Evolutionary conservation across 1,140 invertebrate species (phyloP).

Genomic region (Pinna nobilis): DNA sequence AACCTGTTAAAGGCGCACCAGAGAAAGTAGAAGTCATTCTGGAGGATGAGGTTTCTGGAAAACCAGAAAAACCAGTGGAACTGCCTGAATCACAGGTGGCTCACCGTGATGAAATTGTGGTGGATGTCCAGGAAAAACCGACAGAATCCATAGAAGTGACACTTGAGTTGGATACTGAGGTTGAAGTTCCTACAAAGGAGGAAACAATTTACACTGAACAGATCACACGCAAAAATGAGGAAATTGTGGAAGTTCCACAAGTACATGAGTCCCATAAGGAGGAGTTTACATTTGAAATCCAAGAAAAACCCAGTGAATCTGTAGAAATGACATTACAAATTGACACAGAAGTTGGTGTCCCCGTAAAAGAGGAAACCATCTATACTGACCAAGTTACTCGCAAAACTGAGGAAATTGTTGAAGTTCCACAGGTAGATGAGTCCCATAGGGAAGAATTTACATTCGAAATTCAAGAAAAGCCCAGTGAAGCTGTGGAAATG

Average conservation of each 20-base stretch:
- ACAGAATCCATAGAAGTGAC: conserved; percentile 35
- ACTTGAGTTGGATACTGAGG: conserved; percentile 10
- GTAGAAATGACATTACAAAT: conserved; percentile 36
- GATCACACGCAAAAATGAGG: conserved; percentile 15
- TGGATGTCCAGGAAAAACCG: conserved; percentile 29
- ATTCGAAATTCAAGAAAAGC: conserved; percentile 34
- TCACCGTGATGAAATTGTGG: not conserved
- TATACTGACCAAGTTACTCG: conserved; percentile 16
- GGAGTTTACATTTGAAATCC: conserved; percentile 47
- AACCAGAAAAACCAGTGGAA: not conserved
- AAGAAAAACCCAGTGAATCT: conserved; percentile 24
- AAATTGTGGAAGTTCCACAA: conserved; percentile 35
- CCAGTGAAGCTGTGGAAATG: conserved; percentile 43
- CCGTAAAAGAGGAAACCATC: conserved; percentile 15
- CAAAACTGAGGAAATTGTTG: conserved; percentile 34
- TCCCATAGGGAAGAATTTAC: conserved; percentile 14
- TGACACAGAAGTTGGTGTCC: not conserved
- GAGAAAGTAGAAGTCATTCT: conserved; percentile 19
- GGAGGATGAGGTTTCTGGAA: conserved; percentile 3
- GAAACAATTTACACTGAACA: conserved; percentile 4
- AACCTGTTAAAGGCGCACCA: conserved; percentile 15
- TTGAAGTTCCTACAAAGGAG: conserved; percentile 12
- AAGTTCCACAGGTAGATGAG: conserved; percentile 21
- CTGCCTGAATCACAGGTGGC: conserved; percentile 17
- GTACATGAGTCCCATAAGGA: conserved; percentile 41